These are phyloP conservation scores for Myotis planiceps DNA, from an alignment of 2,797 vertebrate genomes.

Conservation along the genomic window DNA sequence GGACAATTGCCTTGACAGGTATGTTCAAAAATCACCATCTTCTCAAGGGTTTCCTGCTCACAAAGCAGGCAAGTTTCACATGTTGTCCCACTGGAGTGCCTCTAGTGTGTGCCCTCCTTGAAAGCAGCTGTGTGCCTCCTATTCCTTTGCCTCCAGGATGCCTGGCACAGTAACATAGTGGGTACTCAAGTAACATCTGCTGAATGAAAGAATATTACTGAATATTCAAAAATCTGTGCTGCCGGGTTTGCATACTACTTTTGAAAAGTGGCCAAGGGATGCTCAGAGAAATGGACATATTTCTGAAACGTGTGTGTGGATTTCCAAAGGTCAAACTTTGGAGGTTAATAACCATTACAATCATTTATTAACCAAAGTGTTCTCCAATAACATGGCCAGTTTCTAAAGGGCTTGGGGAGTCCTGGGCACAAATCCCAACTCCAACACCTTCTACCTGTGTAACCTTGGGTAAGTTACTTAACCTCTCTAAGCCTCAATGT, in stretches of 20 bases:
- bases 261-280: not conserved
- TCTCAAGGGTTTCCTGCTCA: not conserved
- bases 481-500: not conserved
- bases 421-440: not conserved
- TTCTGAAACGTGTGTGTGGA: not conserved
- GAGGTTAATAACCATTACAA: not conserved
- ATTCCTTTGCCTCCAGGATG: not conserved
- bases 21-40: not conserved
- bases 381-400: not conserved
- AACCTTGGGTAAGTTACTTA: not conserved
- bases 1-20: not conserved
- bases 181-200: not conserved
- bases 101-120: no score
- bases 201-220: not conserved
- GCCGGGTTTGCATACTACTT: not conserved
- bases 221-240: not conserved
- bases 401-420: not conserved
- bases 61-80: not conserved
- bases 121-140: not conserved
- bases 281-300: not conserved
- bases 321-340: not conserved
- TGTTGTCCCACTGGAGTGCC: not conserved
- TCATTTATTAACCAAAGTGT: not conserved
- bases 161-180: not conserved
- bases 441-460: not conserved